Evolutionary conservation across 2,113 vertebrate species (phyloP).

Genomic region (Oryzias curvinotus): DNA sequence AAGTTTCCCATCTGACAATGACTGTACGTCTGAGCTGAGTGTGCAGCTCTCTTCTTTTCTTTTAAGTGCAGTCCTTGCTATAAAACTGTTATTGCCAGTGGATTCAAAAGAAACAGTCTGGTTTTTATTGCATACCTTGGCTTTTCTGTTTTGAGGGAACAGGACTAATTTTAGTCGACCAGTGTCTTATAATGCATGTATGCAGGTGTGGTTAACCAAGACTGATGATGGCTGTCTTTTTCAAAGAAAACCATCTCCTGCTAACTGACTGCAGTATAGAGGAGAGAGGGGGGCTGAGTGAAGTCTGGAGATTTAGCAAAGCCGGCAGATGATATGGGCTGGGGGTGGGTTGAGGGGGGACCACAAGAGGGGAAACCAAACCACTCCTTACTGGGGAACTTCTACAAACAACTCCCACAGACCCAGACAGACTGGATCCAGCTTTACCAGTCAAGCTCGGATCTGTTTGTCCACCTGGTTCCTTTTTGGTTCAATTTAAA

Average conservation of each 20-base stretch:
- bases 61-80: conserved; percentile 3
- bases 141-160: conserved; percentile 9
- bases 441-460: conserved; percentile 21
- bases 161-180: conserved; percentile 5
- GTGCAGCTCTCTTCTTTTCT: conserved; percentile 19
- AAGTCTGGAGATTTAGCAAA: conserved; percentile 39
- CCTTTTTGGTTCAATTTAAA: conserved; percentile 41
- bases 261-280: conserved; percentile 25
- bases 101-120: conserved; percentile 24
- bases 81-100: conserved; percentile 14
- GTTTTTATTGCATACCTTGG: conserved; percentile 18
- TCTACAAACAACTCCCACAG: conserved; percentile 54
- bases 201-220: conserved; percentile 55
- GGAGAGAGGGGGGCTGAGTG: conserved; percentile 31
- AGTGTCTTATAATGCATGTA: conserved; percentile 10
- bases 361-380: conserved; percentile 61
- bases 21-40: conserved; percentile 24
- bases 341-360: conserved; percentile 17
- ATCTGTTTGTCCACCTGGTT: conserved; percentile 71
- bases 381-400: conserved; percentile 33
- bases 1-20: conserved; percentile 36
- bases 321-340: conserved; percentile 30
- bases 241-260: conserved; percentile 42
- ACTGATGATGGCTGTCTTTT: conserved; percentile 23
- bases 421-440: conserved; percentile 52